A percentile compares a stretch with the other conserved stretches of the same genome.
Evolutionary conservation across 64 coral and sea anemone genomes (phyloP).

Genomic region (Orbicella faveolata): DNA sequence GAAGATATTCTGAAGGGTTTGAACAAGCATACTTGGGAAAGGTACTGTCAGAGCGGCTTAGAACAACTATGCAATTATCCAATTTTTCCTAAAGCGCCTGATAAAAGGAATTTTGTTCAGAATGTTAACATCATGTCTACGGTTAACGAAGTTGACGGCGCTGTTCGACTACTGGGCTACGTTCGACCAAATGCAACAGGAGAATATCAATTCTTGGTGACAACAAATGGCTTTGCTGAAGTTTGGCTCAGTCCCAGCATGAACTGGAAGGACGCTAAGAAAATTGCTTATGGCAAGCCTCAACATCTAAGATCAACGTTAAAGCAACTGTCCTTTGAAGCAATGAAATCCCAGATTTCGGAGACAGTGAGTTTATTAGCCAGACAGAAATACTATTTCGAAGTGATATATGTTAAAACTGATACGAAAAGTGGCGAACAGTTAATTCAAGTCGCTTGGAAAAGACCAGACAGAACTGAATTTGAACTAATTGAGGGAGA

Average conservation of each 20-base stretch:
- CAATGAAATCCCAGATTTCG: slow-evolving; percentile 18
- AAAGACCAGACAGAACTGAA: neutral
- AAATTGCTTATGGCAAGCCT: neutral
- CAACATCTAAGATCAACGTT: neutral
- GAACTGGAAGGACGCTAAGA: neutral
- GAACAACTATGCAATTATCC: slow-evolving; percentile 44
- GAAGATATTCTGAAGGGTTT: neutral
- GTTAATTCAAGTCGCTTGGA: slow-evolving; percentile 38
- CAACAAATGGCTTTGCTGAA: slow-evolving; percentile 33
- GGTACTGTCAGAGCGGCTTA: neutral
- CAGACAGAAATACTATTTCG: slow-evolving; percentile 10
- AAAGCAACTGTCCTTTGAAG: neutral
- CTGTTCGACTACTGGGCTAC: neutral
- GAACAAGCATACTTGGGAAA: slow-evolving; percentile 33
- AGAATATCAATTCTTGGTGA: slow-evolving; percentile 18
- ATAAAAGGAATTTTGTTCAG: neutral
- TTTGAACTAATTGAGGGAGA: neutral
- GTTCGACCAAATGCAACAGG: slow-evolving; percentile 6
- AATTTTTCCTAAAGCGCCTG: slow-evolving; percentile 24
- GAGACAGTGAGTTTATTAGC: neutral
- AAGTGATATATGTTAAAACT: neutral
- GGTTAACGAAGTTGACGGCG: neutral
- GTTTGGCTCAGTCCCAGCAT: slow-evolving; percentile 6
- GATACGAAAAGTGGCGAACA: neutral
- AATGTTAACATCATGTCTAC: neutral